A percentile compares a stretch with the other conserved stretches of the same genome.
Evolutionary conservation across 2,888 invertebrate species (phyloP).

Genomic region (Archaeoteleia sp.): DNA sequence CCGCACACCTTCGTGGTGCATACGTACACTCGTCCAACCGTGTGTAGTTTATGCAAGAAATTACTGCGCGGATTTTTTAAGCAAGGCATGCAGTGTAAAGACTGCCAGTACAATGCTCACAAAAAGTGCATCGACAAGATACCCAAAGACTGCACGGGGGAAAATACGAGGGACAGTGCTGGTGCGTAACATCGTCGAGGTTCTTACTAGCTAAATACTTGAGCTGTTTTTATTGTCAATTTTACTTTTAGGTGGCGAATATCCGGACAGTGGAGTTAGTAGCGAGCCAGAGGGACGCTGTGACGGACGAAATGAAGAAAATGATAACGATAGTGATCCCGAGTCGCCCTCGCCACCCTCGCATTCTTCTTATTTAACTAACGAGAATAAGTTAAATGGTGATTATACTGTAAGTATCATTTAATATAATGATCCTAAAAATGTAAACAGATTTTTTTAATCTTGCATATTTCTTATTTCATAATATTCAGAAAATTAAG

Average conservation of each 20-base stretch:
- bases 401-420: slow-evolving; percentile 63
- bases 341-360: slow-evolving; percentile 69
- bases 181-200: slow-evolving; percentile 65
- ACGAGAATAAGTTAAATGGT: slow-evolving; percentile 75
- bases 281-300: slow-evolving; percentile 76
- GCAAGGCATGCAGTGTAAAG: slow-evolving; percentile 97
- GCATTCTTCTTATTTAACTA: slow-evolving; percentile 61
- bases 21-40: slow-evolving; percentile 96
- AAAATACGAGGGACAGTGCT: slow-evolving; percentile 79
- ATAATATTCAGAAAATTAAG: too few relatives aligned
- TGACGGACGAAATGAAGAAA: slow-evolving; percentile 76
- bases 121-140: slow-evolving; percentile 94
- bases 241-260: slow-evolving; percentile 72
- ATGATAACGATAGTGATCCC: slow-evolving; percentile 79
- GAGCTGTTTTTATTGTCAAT: too few relatives aligned
- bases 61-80: slow-evolving; percentile 95
- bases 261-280: slow-evolving; percentile 77
- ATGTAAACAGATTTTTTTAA: neutral
- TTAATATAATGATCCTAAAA: slow-evolving; percentile 5
- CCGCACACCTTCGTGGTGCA: slow-evolving; percentile 98
- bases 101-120: slow-evolving; percentile 97
- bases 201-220: too few relatives aligned
- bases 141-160: slow-evolving; percentile 92
- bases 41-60: slow-evolving; percentile 97
- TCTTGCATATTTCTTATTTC: slow-evolving; percentile 6